These are phyloP conservation scores for Cryptoprocta ferox DNA, from an alignment of 2,797 vertebrate species.

Conservation along the genomic window DNA sequence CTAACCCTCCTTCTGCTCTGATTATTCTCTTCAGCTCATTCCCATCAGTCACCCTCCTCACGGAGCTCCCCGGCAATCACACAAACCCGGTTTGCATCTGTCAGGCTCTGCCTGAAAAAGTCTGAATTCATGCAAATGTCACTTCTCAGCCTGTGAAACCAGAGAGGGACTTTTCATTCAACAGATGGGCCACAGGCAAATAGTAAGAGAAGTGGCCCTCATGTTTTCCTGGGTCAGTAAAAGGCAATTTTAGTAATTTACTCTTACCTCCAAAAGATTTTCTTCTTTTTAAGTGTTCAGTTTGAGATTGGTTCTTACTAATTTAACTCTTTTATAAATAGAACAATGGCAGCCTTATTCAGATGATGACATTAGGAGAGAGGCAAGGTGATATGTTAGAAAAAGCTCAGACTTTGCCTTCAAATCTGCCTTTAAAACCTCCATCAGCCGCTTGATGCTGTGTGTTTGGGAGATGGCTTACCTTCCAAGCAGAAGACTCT, in stretches of 20 bases:
- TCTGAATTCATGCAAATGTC: slow-evolving; percentile 50
- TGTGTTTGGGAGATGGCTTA: not conserved
- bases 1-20: slow-evolving; percentile 62
- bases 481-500: not conserved
- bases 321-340: not conserved
- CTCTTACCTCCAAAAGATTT: not conserved
- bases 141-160: not conserved
- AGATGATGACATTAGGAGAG: not conserved
- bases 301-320: not conserved
- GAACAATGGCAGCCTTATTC: not conserved
- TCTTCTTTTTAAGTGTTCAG: not conserved
- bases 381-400: not conserved
- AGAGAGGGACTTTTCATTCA: not conserved
- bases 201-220: not conserved
- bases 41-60: slow-evolving; percentile 4
- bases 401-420: not conserved
- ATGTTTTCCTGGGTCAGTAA: not conserved
- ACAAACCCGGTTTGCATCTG: slow-evolving; percentile 45
- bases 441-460: not conserved
- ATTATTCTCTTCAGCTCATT: slow-evolving; percentile 58
- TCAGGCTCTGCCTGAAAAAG: not conserved
- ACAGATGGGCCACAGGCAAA: slow-evolving; percentile 5
- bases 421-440: not conserved
- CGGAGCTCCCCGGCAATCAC: slow-evolving; percentile 14
- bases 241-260: not conserved